A percentile compares a stretch with the other conserved stretches of the same genome.
Evolutionary conservation across 1,140 invertebrate species (phyloP).

Genomic region (Drosophila teissieri): DNA sequence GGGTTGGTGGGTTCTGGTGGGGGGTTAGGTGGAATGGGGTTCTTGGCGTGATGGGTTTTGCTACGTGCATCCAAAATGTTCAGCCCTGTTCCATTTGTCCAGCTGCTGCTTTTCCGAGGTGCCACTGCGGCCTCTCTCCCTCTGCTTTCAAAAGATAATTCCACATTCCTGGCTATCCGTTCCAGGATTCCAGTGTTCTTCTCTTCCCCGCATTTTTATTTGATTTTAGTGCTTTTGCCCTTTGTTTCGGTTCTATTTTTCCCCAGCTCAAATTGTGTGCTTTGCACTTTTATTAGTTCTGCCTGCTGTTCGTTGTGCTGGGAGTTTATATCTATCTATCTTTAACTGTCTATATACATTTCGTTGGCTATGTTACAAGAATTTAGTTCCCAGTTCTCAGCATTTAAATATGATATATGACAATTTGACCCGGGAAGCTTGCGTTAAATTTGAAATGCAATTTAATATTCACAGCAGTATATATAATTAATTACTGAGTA

Average conservation of each 20-base stretch:
- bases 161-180: conserved; percentile 61
- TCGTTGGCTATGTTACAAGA: conserved; percentile 3
- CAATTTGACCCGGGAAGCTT: too few relatives aligned
- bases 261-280: conserved; percentile 10
- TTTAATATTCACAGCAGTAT: background rate
- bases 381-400: background rate
- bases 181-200: background rate
- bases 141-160: conserved; percentile 59
- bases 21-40: background rate
- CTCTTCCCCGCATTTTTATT: conserved; percentile 50
- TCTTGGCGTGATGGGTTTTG: conserved; percentile 12
- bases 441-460: background rate
- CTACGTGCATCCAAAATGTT: conserved; percentile 55
- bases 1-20: background rate
- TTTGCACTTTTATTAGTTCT: conserved; percentile 57
- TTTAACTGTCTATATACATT: conserved; percentile 11
- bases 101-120: conserved; percentile 29
- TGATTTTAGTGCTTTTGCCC: conserved; percentile 64
- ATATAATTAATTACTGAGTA: background rate
- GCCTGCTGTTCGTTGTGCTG: conserved; percentile 32
- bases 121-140: background rate
- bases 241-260: conserved; percentile 30
- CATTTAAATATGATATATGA: background rate
- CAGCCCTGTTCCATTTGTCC: conserved; percentile 22
- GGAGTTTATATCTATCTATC: background rate